These are phyloP conservation scores for Cantharis rustica DNA, from an alignment of 2,888 invertebrate species.

Conservation along the genomic window DNA sequence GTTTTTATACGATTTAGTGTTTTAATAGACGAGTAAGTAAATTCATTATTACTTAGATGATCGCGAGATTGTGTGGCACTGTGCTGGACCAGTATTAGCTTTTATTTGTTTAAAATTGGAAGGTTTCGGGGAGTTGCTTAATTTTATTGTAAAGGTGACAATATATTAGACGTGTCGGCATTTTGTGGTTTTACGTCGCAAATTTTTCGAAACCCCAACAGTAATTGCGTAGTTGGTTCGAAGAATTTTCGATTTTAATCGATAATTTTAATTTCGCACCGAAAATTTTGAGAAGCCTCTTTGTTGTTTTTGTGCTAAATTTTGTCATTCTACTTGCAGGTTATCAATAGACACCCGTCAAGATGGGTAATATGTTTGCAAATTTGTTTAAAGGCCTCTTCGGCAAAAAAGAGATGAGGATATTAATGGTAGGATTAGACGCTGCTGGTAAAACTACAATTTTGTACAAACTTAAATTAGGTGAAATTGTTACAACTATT, in stretches of 20 bases:
- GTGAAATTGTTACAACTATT: constrained; percentile 99
- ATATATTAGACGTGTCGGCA: constrained; percentile 58
- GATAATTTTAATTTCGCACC: neutral
- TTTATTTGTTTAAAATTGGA: neutral
- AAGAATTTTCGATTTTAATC: neutral
- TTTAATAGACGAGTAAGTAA: constrained; percentile 58
- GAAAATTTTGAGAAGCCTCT: constrained; percentile 34
- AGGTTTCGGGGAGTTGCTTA: constrained; percentile 62
- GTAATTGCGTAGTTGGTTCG: neutral
- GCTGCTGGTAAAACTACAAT: constrained; percentile 99
- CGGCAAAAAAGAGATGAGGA: constrained; percentile 99
- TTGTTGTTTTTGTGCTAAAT: constrained; percentile 38
- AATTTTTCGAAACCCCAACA: neutral
- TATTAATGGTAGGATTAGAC: constrained; percentile 99
- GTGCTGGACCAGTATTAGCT: neutral
- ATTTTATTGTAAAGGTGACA: constrained; percentile 53
- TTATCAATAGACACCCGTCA: constrained; percentile 59
- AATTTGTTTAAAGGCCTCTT: constrained; percentile 99
- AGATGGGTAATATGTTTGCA: constrained; percentile 97
- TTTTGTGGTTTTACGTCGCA: constrained; percentile 45
- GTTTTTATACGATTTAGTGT: constrained; percentile 63
- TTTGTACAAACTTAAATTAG: constrained; percentile 99
- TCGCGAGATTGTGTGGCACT: neutral
- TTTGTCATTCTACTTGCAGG: constrained; percentile 38
- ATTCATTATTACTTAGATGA: constrained; percentile 12